Evolutionary conservation across 2,797 vertebrate genomes (phyloP).

Genomic region (Falco biarmicus): DNA sequence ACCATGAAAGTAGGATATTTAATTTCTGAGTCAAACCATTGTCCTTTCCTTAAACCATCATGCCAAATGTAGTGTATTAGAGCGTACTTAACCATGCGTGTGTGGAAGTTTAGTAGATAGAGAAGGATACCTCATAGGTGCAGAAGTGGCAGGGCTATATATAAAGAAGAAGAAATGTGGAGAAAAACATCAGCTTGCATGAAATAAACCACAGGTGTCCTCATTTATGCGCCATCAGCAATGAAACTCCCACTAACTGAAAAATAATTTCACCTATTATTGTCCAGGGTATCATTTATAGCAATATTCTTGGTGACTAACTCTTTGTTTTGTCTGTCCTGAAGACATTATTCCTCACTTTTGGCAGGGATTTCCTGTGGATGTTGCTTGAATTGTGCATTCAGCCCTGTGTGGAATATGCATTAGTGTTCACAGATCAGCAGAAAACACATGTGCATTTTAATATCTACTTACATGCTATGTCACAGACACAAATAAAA

Average conservation of each 20-base stretch:
- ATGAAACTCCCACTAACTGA: background rate
- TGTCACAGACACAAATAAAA: background rate
- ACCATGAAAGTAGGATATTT: background rate
- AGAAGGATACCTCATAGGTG: background rate
- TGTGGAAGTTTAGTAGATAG: background rate
- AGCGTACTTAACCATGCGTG: background rate
- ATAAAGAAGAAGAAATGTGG: background rate
- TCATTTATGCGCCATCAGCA: background rate
- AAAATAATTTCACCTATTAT: background rate
- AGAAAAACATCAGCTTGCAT: background rate
- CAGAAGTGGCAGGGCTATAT: background rate
- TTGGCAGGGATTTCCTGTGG: constrained; percentile 3
- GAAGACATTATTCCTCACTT: constrained; percentile 19
- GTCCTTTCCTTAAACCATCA: background rate
- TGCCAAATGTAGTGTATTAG: background rate
- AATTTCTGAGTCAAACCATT: background rate
- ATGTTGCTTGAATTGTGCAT: background rate
- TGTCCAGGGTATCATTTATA: constrained; percentile 3
- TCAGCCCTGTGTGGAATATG: background rate
- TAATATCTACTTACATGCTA: background rate
- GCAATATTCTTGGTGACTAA: constrained; percentile 7
- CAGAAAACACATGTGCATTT: constrained; percentile 3
- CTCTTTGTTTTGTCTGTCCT: constrained; percentile 8
- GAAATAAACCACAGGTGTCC: background rate
- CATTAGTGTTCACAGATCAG: background rate